Conservation (phyloP, 2,113 vertebrate genomes). For the Collichthys lucidus region DNA sequence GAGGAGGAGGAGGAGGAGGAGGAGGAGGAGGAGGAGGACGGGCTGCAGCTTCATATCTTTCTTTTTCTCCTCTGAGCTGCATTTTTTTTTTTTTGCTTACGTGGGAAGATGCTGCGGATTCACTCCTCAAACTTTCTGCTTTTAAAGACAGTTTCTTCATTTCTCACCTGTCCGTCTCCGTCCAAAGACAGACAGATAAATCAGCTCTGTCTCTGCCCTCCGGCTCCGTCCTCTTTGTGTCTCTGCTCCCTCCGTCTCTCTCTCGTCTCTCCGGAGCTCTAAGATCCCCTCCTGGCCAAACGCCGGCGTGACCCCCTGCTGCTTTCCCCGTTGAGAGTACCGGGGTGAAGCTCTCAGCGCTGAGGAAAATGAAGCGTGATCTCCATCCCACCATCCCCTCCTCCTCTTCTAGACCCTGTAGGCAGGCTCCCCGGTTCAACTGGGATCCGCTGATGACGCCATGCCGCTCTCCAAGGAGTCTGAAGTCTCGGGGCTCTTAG, state of each 20-base stretch:
- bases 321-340: conserved; percentile 48
- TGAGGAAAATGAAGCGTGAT: conserved; percentile 59
- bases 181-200: conserved; percentile 44
- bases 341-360: conserved; percentile 34
- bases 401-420: conserved; percentile 26
- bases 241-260: conserved; percentile 41
- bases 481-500: conserved; percentile 53
- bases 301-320: conserved; percentile 35
- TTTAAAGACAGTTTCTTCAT: conserved; percentile 6
- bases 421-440: conserved; percentile 53
- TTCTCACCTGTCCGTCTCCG: conserved; percentile 31
- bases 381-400: neutral
- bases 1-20: neutral
- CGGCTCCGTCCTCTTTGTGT: conserved; percentile 57
- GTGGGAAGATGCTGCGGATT: neutral
- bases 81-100: conserved; percentile 7
- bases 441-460: conserved; percentile 54
- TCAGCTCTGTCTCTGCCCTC: conserved; percentile 48
- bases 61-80: conserved; percentile 24
- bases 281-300: conserved; percentile 69
- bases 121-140: neutral
- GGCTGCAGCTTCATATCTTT: conserved; percentile 34
- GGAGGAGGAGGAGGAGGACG: conserved; percentile 24
- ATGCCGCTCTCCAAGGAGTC: conserved; percentile 65
- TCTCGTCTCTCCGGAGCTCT: conserved; percentile 7